phyloP scores from a whole-genome alignment of 1,140 invertebrate species.

The Rhopalosiphum maidis region DNA sequence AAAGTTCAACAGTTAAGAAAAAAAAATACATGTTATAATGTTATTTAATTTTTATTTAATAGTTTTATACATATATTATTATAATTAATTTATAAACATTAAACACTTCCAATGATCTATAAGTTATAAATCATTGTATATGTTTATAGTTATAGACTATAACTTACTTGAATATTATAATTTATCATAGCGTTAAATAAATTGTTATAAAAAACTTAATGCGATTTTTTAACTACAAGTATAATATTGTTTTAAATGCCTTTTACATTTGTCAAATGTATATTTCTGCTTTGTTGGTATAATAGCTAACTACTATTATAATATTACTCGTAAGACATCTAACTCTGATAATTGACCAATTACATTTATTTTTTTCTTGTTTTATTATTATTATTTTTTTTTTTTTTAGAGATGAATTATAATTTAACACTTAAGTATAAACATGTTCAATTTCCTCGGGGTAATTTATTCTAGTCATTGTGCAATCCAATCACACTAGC shows the following conservation, averaged over 20 bases:
- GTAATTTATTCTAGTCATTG: conserved; percentile 40
- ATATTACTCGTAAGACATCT: background rate
- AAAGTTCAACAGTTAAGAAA: background rate
- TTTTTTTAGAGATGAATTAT: background rate
- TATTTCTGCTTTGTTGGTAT: background rate
- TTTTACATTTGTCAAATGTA: background rate
- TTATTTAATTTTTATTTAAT: background rate
- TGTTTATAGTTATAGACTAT: too few relatives aligned
- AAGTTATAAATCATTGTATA: too few relatives aligned
- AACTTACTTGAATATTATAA: too few relatives aligned
- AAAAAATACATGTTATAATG: background rate
- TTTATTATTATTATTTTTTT: background rate
- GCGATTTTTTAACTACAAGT: background rate
- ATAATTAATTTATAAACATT: background rate
- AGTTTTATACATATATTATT: background rate
- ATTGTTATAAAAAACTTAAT: background rate
- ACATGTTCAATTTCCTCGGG: background rate
- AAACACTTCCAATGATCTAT: background rate
- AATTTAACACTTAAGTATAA: background rate
- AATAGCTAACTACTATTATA: too few relatives aligned
- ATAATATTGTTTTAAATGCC: background rate
- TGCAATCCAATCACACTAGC: conserved; percentile 16
- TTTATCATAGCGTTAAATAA: background rate
- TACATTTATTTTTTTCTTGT: background rate
- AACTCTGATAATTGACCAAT: background rate